Evolutionary conservation across 2,888 invertebrate genomes (phyloP), one percentile per base, ranked within the genome.

Genomic region (Himalopsyche tibetana): DNA sequence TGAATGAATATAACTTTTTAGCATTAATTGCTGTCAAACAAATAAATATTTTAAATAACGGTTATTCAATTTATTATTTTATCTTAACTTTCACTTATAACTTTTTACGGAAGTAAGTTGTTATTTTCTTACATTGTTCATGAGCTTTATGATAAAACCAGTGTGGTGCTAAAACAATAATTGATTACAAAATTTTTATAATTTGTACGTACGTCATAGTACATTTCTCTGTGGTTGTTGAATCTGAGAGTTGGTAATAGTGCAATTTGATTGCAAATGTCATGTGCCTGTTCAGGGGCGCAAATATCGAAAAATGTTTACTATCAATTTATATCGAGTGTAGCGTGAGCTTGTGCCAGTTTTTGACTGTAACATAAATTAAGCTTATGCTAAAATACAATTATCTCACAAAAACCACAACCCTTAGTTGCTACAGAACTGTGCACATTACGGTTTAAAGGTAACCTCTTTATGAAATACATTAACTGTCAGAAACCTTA

Each of bases 221-320:
- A 51, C 8, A 51, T 51, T 12, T 51, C 51, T 15, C 51, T 51
- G 15, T 51, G 51, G 15, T 51, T 15, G 4, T 51, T 15, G 3
- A 15, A 51, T 51, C 3, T 51, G 5, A 8, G 15, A 19, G 28
- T 63, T 63, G 63, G 63, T 63, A 15, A n/a, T 6, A 63, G 19
- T 63, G 63, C 28, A 19, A 63, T 63, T 63, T 63, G 63, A 63
- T 63, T 12, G 63, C 63, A 63, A 63, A 63, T 63, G 63, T 63
- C 63, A 63, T 63, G 63, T 63, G 63, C 63, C 63, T 63, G 28
- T 63, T 19, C 63, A 63, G 63, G 63, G 63, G 63, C 63, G 63
- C 63, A 63, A 63, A 63, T 63, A 63, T 63, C 63, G n/a, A 28
- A 63, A 63, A 63, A 63, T 63, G 63, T 63, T 63, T 63, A 63